Evolutionary conservation across 1,140 invertebrate genomes (phyloP).

Genomic region (Berghia stephanieae): DNA sequence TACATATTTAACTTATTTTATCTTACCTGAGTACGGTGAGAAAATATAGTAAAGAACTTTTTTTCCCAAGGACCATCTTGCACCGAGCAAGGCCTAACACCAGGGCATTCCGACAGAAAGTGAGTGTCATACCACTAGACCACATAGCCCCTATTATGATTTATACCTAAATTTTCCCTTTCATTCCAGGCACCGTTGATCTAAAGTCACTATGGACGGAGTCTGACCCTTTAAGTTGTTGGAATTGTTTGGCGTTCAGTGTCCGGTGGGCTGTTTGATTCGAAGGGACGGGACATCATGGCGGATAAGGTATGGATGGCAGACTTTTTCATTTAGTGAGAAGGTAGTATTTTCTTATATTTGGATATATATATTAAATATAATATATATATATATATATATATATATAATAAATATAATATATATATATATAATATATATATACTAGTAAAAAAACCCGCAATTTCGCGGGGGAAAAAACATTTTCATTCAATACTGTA

Average conservation of each 20-base stretch:
- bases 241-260: conserved; percentile 22
- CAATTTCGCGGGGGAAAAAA: neutral
- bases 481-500: neutral
- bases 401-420: no score
- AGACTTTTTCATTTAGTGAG: neutral
- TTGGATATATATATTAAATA: neutral
- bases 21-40: no score
- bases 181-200: conserved; percentile 33
- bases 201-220: conserved; percentile 39
- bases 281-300: conserved; percentile 30
- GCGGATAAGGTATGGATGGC: conserved; percentile 28
- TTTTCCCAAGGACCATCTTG: no score
- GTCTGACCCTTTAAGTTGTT: conserved; percentile 32
- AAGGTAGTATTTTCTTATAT: neutral
- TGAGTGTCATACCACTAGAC: no score
- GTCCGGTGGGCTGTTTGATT: conserved; percentile 23
- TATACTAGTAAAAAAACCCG: neutral
- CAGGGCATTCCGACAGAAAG: no score
- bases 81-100: no score
- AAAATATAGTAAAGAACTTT: no score
- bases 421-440: neutral
- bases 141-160: no score
- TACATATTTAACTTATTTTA: no score
- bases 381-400: neutral
- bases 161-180: no score